Base-by-base conservation (phyloP, 2,888 invertebrate species). In the Ophraella communa region DNA sequence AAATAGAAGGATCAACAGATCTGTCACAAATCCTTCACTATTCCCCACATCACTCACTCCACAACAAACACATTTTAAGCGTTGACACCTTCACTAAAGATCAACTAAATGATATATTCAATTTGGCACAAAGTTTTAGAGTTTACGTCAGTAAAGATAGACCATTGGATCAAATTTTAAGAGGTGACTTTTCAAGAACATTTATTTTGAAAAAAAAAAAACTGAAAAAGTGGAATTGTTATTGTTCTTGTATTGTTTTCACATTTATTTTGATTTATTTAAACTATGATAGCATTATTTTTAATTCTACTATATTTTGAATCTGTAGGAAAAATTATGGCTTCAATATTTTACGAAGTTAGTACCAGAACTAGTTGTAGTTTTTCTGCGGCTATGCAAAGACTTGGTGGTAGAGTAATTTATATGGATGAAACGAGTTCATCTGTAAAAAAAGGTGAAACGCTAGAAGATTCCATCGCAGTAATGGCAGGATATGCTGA, bases 321-420 rank as follows among this genome's bases (percentile, higher is more conserved):
- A 14, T 55, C 42, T 49, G 30, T 33, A 62, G 97, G 97, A 42
- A 96, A 96, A 85, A 87, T 98, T 2, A 93, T 99, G 94, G 93
- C 96, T 2, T 94, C 94, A 0, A 89, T 99, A 78, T 99, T 99
- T 83, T 99, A 96, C 82, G 99, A 99, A 87, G 96, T 92, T 0
- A 98, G 97, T 79, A 99, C 99, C 0, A 87, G 99, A 66, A 99
- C 99, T 0, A 91, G 92, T 74, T 94, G 95, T 80, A 98, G 98
- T 79, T 99, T 99, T 84, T 88, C 94, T 0, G 94, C 95, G 0
- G 99, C 99, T 0, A 98, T 98, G 96, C 93, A 95, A 80, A 86
- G 98, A 68, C 87, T 99, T 4, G 99, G 99, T 5, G 99, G 98
- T 0, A 88, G 89, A 21, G 96, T 98, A 0, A 90, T 97, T 73